Conservation (phyloP, 2,113 vertebrate genomes). For the Ailuropoda melanoleuca region DNA sequence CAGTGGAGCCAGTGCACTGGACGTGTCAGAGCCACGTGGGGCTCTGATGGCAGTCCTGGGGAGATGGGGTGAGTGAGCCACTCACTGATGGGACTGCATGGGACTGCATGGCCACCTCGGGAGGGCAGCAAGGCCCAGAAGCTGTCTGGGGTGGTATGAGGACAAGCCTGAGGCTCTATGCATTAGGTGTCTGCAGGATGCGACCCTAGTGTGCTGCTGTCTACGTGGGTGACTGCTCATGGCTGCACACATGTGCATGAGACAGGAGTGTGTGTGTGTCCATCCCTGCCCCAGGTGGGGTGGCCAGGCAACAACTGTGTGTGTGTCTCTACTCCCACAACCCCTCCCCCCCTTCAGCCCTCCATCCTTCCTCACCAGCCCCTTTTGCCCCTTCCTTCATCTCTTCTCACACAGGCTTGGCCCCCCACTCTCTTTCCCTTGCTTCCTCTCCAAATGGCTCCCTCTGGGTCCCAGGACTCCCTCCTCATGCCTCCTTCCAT, state of each 20-base stretch:
- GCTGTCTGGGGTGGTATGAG: accelerated
- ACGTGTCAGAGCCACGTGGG: accelerated
- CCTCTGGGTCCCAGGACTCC: background rate
- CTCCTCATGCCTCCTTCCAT: background rate
- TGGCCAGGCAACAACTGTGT: background rate
- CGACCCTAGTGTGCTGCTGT: accelerated
- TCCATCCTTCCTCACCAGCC: background rate
- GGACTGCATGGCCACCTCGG: accelerated
- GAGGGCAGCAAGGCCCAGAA: background rate
- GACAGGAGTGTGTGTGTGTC: background rate
- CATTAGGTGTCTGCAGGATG: accelerated
- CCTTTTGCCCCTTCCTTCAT: background rate
- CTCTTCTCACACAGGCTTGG: too few species aligned
- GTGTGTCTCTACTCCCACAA: background rate
- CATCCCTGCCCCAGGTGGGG: background rate
- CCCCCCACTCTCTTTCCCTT: background rate
- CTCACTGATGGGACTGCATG: accelerated
- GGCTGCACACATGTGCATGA: accelerated
- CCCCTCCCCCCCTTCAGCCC: too few species aligned
- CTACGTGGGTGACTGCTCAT: accelerated
- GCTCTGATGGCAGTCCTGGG: accelerated
- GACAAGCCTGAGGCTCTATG: accelerated
- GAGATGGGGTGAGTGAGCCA: accelerated
- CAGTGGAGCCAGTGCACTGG: accelerated
- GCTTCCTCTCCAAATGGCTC: background rate